Percentiles rank a stretch among this genome's conserved stretches.
phyloP scores from a whole-genome alignment of 2,113 vertebrate species.

The Cranoglanis bouderius region DNA sequence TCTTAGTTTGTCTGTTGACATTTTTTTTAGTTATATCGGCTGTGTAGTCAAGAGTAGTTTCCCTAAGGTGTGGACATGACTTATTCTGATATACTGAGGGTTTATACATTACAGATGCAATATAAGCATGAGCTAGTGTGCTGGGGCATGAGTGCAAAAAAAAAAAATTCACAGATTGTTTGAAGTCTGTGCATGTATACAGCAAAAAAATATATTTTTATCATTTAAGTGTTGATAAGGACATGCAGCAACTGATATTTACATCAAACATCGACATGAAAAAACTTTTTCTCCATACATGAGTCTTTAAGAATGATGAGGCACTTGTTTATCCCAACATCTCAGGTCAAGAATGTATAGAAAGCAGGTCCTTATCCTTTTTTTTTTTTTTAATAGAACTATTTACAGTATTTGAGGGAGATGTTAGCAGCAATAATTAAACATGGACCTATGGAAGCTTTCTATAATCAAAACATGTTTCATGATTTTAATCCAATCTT shows the following conservation, averaged over 20 bases:
- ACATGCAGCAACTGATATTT: neutral
- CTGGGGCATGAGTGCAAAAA: neutral
- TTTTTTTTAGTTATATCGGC: neutral
- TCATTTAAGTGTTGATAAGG: neutral
- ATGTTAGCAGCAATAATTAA: neutral
- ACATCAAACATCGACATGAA: neutral
- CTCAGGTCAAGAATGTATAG: no score
- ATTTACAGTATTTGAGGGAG: neutral
- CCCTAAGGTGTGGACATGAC: neutral
- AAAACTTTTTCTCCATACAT: neutral
- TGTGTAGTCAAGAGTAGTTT: neutral
- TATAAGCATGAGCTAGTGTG: neutral
- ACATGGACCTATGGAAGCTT: neutral
- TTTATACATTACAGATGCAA: neutral
- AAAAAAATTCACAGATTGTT: neutral
- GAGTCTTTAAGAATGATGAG: neutral
- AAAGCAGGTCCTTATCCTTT: no score
- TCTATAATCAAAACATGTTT: no score
- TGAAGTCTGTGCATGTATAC: neutral
- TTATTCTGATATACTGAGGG: neutral
- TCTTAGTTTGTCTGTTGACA: neutral
- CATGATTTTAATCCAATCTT: no score
- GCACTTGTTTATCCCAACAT: no score
- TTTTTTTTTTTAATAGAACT: no score
- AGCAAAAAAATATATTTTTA: neutral